These are phyloP conservation scores for Stenodema calcarata DNA, from an alignment of 2,888 invertebrate genomes.

Conservation along the genomic window DNA sequence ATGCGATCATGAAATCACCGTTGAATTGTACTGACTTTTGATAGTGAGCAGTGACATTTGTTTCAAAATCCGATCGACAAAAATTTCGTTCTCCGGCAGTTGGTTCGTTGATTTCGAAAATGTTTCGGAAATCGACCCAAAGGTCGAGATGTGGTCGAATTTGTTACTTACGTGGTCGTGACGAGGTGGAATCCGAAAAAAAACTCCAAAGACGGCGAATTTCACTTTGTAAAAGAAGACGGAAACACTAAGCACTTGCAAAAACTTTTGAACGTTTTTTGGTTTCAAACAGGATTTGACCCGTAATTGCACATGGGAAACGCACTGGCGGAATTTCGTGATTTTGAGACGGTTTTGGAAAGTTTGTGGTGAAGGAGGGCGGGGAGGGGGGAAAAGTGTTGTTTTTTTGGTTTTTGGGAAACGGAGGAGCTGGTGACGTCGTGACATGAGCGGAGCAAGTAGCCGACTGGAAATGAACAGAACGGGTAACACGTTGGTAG, in stretches of 20 bases:
- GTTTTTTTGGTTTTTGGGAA: neutral
- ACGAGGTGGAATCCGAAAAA: neutral
- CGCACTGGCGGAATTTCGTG: neutral
- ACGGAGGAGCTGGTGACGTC: neutral
- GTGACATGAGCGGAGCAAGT: neutral
- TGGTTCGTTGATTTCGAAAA: too few relatives aligned
- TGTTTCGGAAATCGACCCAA: too few relatives aligned
- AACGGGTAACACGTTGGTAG: slow-evolving; percentile 17
- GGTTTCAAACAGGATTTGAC: neutral
- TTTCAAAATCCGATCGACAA: too few relatives aligned
- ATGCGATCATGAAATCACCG: too few relatives aligned
- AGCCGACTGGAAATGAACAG: slow-evolving; percentile 25
- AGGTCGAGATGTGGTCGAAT: neutral
- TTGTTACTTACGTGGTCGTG: neutral
- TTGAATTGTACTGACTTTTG: too few relatives aligned
- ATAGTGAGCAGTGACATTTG: too few relatives aligned
- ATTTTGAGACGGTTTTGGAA: neutral
- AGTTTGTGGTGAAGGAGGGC: neutral
- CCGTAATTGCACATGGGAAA: neutral
- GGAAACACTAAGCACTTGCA: slow-evolving; percentile 21
- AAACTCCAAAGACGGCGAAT: neutral
- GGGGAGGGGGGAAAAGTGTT: neutral
- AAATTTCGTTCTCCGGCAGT: too few relatives aligned
- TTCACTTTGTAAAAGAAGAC: neutral
- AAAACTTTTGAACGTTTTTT: neutral